These are phyloP conservation scores for Hirundo rustica DNA, from an alignment of 2,797 vertebrate species.

Conservation along the genomic window DNA sequence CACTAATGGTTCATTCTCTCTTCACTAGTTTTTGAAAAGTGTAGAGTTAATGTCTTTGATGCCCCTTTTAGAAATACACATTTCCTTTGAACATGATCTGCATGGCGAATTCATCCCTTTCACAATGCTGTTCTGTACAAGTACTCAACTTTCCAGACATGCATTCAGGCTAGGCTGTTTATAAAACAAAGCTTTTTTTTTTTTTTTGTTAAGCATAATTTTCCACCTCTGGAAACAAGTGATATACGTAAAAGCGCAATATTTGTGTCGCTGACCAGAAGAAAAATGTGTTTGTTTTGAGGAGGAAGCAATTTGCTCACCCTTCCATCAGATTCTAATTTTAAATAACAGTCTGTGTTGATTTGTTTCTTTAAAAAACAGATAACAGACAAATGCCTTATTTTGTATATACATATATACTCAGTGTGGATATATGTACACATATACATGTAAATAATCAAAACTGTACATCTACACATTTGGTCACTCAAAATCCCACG, in stretches of 20 bases:
- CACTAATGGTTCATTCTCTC: not conserved
- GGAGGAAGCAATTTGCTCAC: not conserved
- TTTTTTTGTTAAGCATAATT: not conserved
- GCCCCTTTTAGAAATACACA: not conserved
- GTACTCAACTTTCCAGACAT: not conserved
- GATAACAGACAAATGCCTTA: not conserved
- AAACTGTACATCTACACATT: not conserved
- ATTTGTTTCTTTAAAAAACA: not conserved
- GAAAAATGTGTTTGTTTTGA: not conserved
- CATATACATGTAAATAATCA: not conserved
- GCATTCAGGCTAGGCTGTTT: not conserved
- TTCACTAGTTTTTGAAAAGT: not conserved
- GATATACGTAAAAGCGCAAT: not conserved
- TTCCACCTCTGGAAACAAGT: not conserved
- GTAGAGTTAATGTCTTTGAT: not conserved
- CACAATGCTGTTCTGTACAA: not conserved
- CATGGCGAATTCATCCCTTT: not conserved
- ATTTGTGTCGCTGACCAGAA: not conserved
- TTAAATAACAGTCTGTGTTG: not conserved
- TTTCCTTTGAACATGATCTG: not conserved
- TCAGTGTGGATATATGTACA: not conserved
- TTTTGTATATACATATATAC: not conserved
- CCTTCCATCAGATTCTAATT: not conserved
- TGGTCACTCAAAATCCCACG: not conserved
- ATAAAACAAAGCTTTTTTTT: not conserved